phyloP scores from a whole-genome alignment of 30 jellyfish, hydroid and myxozoan genomes.

The Hydra vulgaris region DNA sequence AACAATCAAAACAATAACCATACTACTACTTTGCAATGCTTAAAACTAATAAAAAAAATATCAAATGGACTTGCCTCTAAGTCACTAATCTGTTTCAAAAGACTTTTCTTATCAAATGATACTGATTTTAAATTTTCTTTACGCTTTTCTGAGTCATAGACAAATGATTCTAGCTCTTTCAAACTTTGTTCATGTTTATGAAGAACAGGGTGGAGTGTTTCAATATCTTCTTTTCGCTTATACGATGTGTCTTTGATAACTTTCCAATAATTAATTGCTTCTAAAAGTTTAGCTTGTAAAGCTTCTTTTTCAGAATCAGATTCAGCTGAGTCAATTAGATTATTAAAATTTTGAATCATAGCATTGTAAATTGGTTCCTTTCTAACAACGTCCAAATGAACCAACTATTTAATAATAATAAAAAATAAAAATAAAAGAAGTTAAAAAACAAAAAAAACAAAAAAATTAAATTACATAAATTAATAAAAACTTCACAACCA shows the following conservation, averaged over 20 bases:
- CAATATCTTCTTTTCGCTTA: constrained; percentile 50
- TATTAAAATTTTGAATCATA: constrained; percentile 59
- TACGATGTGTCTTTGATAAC: constrained; percentile 34
- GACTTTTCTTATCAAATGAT: constrained; percentile 35
- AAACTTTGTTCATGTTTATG: constrained; percentile 39
- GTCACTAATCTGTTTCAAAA: constrained; percentile 49
- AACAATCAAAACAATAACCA: too few species aligned
- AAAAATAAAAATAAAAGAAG: not conserved
- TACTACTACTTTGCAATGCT: not conserved
- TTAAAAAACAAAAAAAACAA: not conserved
- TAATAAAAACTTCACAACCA: not conserved
- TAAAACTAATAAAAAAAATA: not conserved
- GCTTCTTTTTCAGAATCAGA: constrained; percentile 66
- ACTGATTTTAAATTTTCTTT: constrained; percentile 40
- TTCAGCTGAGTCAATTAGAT: constrained; percentile 40
- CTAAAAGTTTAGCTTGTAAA: constrained; percentile 39
- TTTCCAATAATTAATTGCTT: constrained; percentile 46
- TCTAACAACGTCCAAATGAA: constrained; percentile 62
- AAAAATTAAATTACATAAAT: not conserved
- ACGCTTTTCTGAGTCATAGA: constrained; percentile 59
- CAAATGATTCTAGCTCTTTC: constrained; percentile 56
- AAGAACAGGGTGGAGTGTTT: constrained; percentile 42
- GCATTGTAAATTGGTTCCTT: constrained; percentile 81
- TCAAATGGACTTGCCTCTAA: constrained; percentile 57
- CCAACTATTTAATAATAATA: constrained; percentile 24